Evolutionary conservation across 2,113 vertebrate genomes (phyloP).

Genomic region (Sapayoa aenigma): DNA sequence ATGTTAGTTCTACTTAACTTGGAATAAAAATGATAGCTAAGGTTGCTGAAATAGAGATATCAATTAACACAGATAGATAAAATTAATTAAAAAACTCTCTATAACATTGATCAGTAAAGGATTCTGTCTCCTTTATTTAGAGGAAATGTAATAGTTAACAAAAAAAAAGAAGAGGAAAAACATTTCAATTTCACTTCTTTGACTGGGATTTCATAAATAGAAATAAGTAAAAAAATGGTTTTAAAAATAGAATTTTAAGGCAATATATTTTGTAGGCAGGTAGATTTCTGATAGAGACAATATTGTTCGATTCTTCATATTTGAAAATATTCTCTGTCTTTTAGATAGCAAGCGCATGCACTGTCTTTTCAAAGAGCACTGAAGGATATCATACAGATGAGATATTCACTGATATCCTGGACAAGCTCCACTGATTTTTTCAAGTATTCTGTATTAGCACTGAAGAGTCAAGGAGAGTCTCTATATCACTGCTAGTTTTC

Average conservation of each 20-base stretch:
- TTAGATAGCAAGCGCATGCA: not conserved
- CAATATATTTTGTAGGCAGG: not conserved
- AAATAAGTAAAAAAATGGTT: not conserved
- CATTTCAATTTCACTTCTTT: not conserved
- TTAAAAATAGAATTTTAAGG: not conserved
- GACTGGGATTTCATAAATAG: not conserved
- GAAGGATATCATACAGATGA: not conserved
- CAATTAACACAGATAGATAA: not conserved
- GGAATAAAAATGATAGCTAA: not conserved
- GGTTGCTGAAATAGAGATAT: not conserved
- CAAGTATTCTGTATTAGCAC: not conserved
- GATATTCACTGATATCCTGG: not conserved
- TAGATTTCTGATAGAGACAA: not conserved
- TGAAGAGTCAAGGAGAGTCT: not conserved
- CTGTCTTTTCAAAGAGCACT: not conserved
- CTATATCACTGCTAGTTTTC: not conserved
- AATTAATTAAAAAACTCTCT: not conserved
- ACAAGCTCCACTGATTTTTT: slow-evolving; percentile 18
- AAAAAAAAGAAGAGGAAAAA: not conserved
- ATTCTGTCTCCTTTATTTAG: not conserved
- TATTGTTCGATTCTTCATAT: not conserved
- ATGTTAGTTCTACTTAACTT: not conserved
- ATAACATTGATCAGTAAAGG: not conserved
- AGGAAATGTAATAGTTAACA: not conserved
- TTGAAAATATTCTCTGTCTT: not conserved